phyloP scores from a whole-genome alignment of 2,797 vertebrate species.

The Carcharodon carcharias region DNA sequence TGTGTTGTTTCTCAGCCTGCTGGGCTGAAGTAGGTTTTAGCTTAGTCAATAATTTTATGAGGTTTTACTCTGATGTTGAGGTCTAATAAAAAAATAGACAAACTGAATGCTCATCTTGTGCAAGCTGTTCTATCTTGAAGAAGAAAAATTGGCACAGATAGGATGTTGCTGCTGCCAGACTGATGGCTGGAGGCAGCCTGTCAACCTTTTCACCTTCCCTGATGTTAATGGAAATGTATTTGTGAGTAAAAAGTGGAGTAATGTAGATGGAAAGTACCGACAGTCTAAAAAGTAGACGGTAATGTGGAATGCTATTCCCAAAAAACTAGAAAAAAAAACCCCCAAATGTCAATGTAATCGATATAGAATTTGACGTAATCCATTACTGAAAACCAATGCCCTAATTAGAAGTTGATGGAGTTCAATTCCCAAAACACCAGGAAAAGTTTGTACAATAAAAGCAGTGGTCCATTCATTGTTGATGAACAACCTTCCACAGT shows the following conservation, averaged over 20 bases:
- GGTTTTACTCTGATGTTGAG: not conserved
- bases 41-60: not conserved
- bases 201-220: not conserved
- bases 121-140: slow-evolving; percentile 3
- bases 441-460: not conserved
- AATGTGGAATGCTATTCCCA: not conserved
- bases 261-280: not conserved
- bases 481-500: not conserved
- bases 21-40: not conserved
- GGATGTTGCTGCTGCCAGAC: not conserved
- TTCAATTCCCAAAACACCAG: not conserved
- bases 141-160: not conserved
- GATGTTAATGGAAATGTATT: not conserved
- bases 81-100: slow-evolving; percentile 3
- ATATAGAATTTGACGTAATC: not conserved
- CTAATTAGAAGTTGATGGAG: not conserved
- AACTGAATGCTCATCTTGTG: not conserved
- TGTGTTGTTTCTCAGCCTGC: not conserved
- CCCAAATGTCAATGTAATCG: not conserved
- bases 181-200: not conserved
- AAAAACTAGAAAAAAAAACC: not conserved
- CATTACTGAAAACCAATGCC: not conserved
- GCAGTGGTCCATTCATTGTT: not conserved
- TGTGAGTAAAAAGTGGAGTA: not conserved
- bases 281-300: not conserved